Evolutionary conservation across 2,888 invertebrate species (phyloP).

Genomic region (Muschampia plurimacula): DNA sequence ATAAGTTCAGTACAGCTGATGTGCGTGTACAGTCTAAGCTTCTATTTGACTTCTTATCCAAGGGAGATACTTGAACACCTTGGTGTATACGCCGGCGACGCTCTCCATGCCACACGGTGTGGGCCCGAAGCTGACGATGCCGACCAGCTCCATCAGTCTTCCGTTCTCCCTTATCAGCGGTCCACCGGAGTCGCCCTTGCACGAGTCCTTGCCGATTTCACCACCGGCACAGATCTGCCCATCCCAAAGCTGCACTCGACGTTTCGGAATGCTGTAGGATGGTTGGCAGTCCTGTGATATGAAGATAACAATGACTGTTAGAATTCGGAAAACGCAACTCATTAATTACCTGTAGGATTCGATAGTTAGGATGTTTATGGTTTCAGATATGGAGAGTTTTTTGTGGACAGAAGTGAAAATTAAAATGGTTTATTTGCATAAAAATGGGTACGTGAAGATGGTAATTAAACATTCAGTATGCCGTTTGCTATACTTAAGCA

Average conservation of each 20-base stretch:
- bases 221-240: slow-evolving; percentile 23
- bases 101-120: slow-evolving; percentile 42
- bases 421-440: too few relatives aligned
- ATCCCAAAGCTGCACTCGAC: slow-evolving; percentile 43
- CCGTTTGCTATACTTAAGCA: too few relatives aligned
- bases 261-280: slow-evolving; percentile 48
- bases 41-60: slow-evolving; percentile 68
- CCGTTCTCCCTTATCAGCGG: slow-evolving; percentile 73
- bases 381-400: too few relatives aligned
- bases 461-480: too few relatives aligned
- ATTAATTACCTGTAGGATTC: too few relatives aligned
- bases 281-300: slow-evolving; percentile 55
- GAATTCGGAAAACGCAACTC: too few relatives aligned
- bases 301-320: too few relatives aligned
- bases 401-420: too few relatives aligned
- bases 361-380: too few relatives aligned
- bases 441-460: too few relatives aligned
- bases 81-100: slow-evolving; percentile 45
- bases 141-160: slow-evolving; percentile 35
- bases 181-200: slow-evolving; percentile 87
- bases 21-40: neutral
- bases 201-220: neutral
- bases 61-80: slow-evolving; percentile 44
- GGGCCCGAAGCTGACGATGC: slow-evolving; percentile 47
- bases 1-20: neutral